Percentiles rank a stretch among this genome's conserved stretches.
These are phyloP conservation scores for Anthophora plumipes DNA, from an alignment of 2,888 invertebrate species.

Conservation along the genomic window DNA sequence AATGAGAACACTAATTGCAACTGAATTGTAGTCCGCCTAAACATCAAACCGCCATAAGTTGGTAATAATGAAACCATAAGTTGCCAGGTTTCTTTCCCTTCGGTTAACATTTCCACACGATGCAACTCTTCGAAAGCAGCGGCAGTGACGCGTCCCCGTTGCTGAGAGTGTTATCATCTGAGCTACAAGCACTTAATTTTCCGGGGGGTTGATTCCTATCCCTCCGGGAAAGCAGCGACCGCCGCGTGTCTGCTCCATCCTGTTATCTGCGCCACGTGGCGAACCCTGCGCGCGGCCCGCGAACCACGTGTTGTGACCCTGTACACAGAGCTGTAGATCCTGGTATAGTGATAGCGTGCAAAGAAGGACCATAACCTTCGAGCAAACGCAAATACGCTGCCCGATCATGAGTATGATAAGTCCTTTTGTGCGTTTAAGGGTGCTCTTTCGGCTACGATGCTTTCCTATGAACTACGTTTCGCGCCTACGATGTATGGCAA, in stretches of 20 bases:
- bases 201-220: conserved; percentile 82
- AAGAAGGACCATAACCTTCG: conserved; percentile 82
- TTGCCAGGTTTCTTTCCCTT: neutral
- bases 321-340: conserved; percentile 75
- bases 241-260: conserved; percentile 73
- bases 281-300: conserved; percentile 73
- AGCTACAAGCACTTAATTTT: conserved; percentile 84
- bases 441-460: conserved; percentile 46
- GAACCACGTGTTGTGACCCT: conserved; percentile 79
- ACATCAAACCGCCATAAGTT: too few species aligned
- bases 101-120: conserved; percentile 46
- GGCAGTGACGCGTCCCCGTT: conserved; percentile 61
- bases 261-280: conserved; percentile 84
- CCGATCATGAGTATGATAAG: conserved; percentile 78
- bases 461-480: conserved; percentile 56
- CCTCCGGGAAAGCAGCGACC: conserved; percentile 67
- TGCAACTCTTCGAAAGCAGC: conserved; percentile 51
- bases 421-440: conserved; percentile 69
- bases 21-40: too few species aligned
- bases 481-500: conserved; percentile 61
- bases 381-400: conserved; percentile 79
- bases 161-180: conserved; percentile 79
- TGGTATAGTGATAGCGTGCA: conserved; percentile 73
- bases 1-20: too few species aligned
- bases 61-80: conserved; percentile 11